These are phyloP conservation scores for Mechanitis mazaeus DNA, from an alignment of 2,888 invertebrate genomes.

Conservation along the genomic window DNA sequence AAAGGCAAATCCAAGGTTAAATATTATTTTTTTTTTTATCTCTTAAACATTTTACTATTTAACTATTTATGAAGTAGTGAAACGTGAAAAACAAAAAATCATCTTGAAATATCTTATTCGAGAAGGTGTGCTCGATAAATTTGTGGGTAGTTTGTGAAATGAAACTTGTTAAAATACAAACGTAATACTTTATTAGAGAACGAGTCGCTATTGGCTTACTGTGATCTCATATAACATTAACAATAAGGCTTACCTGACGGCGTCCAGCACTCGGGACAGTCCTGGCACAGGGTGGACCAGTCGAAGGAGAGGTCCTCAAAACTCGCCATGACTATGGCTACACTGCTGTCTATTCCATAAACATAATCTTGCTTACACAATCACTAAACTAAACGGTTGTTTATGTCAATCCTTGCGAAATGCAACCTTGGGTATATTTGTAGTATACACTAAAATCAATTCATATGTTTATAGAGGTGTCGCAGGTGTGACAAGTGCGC, in stretches of 20 bases:
- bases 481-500: constrained; percentile 35
- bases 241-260: constrained; percentile 73
- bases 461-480: constrained; percentile 41
- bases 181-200: constrained; percentile 22
- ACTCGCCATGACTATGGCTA: constrained; percentile 74
- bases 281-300: constrained; percentile 80
- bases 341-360: constrained; percentile 51
- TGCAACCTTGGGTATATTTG: constrained; percentile 14
- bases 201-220: constrained; percentile 10
- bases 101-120: constrained; percentile 22
- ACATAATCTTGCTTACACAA: constrained; percentile 48
- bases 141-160: constrained; percentile 24
- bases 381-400: constrained; percentile 40
- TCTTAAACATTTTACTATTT: neutral
- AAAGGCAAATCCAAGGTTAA: neutral
- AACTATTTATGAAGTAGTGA: neutral
- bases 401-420: constrained; percentile 24
- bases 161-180: constrained; percentile 27
- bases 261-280: constrained; percentile 79
- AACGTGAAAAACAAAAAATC: constrained; percentile 23
- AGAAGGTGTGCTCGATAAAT: constrained; percentile 19
- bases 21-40: neutral
- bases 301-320: constrained; percentile 80
- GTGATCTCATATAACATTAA: constrained; percentile 5
- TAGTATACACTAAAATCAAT: constrained; percentile 32